phyloP scores from a whole-genome alignment of 2,888 invertebrate species.

The Thysanoteuthis rhombus region DNA sequence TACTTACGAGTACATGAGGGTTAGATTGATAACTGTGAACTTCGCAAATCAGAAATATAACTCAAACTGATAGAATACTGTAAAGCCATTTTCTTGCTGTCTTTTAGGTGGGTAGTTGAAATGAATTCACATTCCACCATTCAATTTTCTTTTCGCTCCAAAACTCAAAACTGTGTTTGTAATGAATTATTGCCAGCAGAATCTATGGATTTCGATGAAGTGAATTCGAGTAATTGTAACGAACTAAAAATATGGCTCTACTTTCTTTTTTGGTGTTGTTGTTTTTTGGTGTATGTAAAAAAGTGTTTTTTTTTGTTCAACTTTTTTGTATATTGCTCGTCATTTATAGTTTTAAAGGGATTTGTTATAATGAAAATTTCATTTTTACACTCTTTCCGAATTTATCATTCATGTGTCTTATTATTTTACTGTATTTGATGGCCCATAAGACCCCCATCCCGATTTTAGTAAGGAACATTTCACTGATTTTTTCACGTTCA shows the following conservation, averaged over 20 bases:
- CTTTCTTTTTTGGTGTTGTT: too few relatives aligned
- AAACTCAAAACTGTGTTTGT: too few relatives aligned
- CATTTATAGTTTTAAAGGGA: background rate
- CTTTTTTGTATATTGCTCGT: background rate
- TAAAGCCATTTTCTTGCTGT: background rate
- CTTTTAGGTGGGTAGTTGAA: too few relatives aligned
- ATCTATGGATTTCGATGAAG: background rate
- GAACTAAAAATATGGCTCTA: background rate
- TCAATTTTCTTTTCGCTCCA: too few relatives aligned
- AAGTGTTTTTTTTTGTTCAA: background rate
- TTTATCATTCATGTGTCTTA: background rate
- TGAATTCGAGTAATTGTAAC: background rate
- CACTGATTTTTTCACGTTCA: too few relatives aligned
- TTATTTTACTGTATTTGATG: too few relatives aligned
- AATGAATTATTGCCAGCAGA: too few relatives aligned
- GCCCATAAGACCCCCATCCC: too few relatives aligned
- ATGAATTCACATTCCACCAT: too few relatives aligned
- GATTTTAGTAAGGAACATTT: too few relatives aligned
- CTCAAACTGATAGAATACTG: background rate
- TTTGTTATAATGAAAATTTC: background rate
- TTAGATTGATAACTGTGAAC: background rate
- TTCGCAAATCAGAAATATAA: background rate
- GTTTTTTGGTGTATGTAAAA: background rate
- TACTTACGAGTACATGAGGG: background rate
- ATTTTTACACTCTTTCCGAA: background rate